Base-by-base conservation (phyloP, 2,888 invertebrate species). In the Protodeltote pygarga region DNA sequence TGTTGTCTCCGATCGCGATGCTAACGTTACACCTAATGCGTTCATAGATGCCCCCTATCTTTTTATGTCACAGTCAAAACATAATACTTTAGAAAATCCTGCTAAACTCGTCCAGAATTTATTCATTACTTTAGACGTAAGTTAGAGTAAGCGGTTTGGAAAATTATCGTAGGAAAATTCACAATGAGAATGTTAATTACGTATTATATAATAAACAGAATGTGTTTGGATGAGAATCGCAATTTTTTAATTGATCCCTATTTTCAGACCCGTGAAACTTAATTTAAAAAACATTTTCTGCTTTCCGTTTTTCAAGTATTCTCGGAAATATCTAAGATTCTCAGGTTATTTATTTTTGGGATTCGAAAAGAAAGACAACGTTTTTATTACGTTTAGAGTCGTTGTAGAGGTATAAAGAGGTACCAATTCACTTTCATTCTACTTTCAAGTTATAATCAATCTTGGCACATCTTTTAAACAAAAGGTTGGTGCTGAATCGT, bases 141-240 rank as follows among this genome's bases (percentile, higher is more conserved):
- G 87, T 77, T 83, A 83, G 58, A 50, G 46, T 88, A 87, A 87
- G 87, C 68, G 83, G 87, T 89, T 89, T 87, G 86, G 85, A 85
- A 82, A 83, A 83, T 82, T 85, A 83, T 81, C 76, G 80, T 89
- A 88, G 87, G 66, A 75, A 82, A 81, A 81, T 81, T 84, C 82
- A 80, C 71, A 75, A 79, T 59, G 55, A 82, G 76, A 79, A 85
- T 85, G 87, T 88, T 86, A 82, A 83, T 82, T 83, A 81, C 67
- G 77, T 79, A 87, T 81, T 83, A 79, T 75, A 76, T 83, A 87
- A 87, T 86, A 87, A 89, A 87, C 69, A 78, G 75, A 85, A 87
- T 86, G 79, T 88, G 87, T 89, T 90, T 89, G 83, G 81, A 89
- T 81, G 86, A 81, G 69, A 80, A 52, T 19, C 8, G n/a, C 11